These are phyloP conservation scores for Lepeophtheirus nordmannii DNA, from an alignment of 2,888 invertebrate genomes.

Conservation along the genomic window DNA sequence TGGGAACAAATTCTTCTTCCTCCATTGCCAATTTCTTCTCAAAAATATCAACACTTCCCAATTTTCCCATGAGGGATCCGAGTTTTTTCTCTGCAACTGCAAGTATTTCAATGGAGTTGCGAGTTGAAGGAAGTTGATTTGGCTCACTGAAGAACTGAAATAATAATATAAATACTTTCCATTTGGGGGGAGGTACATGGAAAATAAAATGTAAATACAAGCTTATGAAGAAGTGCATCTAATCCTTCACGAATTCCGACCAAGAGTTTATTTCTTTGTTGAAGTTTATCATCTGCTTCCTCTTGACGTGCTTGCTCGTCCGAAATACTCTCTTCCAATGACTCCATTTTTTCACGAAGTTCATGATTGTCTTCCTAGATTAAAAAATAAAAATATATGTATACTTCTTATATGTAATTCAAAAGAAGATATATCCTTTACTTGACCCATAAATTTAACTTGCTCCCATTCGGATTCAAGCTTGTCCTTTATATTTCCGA, in stretches of 20 bases:
- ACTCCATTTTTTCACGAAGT: slow-evolving; percentile 23
- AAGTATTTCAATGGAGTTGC: slow-evolving; percentile 18
- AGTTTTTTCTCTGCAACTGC: background rate
- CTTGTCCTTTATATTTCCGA: slow-evolving; percentile 21
- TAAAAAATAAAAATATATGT: slow-evolving; percentile 1
- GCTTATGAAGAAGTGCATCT: slow-evolving; percentile 8
- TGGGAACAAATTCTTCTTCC: slow-evolving; percentile 22
- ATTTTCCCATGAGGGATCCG: background rate
- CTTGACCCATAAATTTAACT: slow-evolving; percentile 25
- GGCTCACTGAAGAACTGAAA: slow-evolving; percentile 7
- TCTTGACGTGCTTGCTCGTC: slow-evolving; percentile 22
- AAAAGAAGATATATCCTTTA: background rate
- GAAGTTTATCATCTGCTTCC: slow-evolving; percentile 20
- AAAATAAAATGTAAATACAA: slow-evolving; percentile 5
- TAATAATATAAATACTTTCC: background rate
- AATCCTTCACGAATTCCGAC: slow-evolving; percentile 17
- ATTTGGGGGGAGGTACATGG: background rate
- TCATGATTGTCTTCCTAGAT: slow-evolving; percentile 21
- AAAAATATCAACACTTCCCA: slow-evolving; percentile 9
- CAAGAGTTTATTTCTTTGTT: slow-evolving; percentile 14
- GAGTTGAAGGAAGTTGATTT: background rate
- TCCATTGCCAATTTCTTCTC: slow-evolving; percentile 23
- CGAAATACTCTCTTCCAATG: slow-evolving; percentile 20
- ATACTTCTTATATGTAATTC: background rate
- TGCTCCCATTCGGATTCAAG: slow-evolving; percentile 24